Conservation (phyloP, 23 tunicate genomes). For the Phallusia fumigata region DNA sequence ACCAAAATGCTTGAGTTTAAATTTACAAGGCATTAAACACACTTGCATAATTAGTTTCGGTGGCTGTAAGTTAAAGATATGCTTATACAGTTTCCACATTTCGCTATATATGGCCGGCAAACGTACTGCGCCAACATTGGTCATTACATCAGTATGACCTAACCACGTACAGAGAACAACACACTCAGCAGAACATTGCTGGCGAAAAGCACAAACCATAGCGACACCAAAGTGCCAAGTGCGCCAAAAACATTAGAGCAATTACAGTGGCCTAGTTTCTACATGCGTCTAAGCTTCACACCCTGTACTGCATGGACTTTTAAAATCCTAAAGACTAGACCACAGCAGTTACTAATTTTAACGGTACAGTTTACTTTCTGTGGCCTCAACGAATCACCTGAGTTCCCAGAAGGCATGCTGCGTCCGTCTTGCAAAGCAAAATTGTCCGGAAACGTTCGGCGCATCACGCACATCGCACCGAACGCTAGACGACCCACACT, state of each 20-base stretch:
- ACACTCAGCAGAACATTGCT: background rate
- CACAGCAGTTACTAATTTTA: too few species aligned
- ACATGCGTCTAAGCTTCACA: background rate
- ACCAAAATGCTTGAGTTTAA: too few species aligned
- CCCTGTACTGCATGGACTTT: background rate
- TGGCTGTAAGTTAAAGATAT: too few species aligned
- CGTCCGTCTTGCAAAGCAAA: too few species aligned
- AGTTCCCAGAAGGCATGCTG: too few species aligned
- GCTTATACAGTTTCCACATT: background rate
- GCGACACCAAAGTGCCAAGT: slow-evolving; percentile 10
- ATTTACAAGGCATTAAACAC: too few species aligned
- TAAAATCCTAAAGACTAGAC: background rate
- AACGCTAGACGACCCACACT: background rate
- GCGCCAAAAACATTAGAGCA: slow-evolving; percentile 4
- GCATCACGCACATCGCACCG: too few species aligned
- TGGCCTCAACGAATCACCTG: too few species aligned
- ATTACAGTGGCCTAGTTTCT: background rate
- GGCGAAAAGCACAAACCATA: background rate
- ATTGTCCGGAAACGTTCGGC: too few species aligned
- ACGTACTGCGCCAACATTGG: background rate
- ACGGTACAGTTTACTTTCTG: too few species aligned
- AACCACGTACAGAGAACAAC: background rate
- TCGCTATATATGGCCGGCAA: background rate
- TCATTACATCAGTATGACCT: background rate
- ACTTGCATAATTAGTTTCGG: too few species aligned